A percentile compares a stretch with the other conserved stretches of the same genome.
These are phyloP conservation scores for Sphenopsis melanotis DNA, from an alignment of 2,797 vertebrate genomes.

Conservation along the genomic window DNA sequence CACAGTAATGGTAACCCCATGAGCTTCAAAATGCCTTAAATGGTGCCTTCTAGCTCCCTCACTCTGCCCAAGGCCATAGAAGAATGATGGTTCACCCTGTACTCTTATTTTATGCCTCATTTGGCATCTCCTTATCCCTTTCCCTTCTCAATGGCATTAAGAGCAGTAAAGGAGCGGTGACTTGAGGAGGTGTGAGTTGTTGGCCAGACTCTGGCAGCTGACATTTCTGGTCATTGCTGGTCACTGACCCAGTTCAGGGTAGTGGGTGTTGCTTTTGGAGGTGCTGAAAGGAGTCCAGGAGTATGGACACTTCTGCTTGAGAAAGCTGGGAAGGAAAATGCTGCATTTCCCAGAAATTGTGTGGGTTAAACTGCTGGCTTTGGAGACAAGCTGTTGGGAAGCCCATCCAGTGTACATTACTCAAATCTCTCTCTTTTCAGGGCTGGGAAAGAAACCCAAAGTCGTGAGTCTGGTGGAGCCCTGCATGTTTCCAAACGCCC, in stretches of 20 bases:
- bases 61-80: background rate
- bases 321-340: background rate
- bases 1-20: accelerated
- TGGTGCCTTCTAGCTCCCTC: background rate
- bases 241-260: background rate
- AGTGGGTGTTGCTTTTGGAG: background rate
- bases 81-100: background rate
- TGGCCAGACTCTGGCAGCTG: background rate
- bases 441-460: background rate
- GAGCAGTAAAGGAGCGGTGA: background rate
- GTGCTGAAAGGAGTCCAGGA: background rate
- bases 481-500: background rate
- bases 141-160: background rate
- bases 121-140: background rate
- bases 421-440: background rate
- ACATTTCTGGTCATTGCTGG: background rate
- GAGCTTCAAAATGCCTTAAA: background rate
- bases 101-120: background rate
- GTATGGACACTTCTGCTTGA: background rate
- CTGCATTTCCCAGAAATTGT: background rate
- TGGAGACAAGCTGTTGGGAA: background rate
- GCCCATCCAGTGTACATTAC: background rate
- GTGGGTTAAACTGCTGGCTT: conserved; percentile 26
- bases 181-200: background rate
- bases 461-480: background rate